Evolutionary conservation across 2,113 vertebrate species (phyloP).

Genomic region (Lepus americanus): DNA sequence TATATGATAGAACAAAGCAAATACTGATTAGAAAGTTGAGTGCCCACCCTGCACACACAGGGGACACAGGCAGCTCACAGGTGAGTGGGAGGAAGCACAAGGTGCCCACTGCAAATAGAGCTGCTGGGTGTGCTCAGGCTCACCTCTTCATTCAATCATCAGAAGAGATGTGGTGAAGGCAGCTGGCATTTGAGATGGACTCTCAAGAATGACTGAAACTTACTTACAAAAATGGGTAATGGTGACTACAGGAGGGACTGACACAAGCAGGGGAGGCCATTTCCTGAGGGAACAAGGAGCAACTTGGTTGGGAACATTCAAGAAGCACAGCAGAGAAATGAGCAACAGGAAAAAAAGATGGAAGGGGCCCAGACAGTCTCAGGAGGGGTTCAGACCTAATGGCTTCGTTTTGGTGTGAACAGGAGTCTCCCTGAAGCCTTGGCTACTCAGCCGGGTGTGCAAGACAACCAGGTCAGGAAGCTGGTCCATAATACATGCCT

Average conservation of each 20-base stretch:
- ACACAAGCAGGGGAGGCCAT: neutral
- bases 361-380: neutral
- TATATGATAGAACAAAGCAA: neutral
- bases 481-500: neutral
- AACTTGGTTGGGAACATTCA: neutral
- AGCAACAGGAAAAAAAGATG: neutral
- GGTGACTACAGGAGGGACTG: neutral
- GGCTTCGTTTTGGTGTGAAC: neutral
- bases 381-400: neutral
- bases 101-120: neutral
- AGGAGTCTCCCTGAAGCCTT: neutral
- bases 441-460: neutral
- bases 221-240: neutral
- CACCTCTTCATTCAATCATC: neutral
- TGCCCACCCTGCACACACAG: neutral
- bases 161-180: neutral
- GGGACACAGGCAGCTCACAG: neutral
- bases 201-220: constrained; percentile 6
- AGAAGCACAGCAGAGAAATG: neutral
- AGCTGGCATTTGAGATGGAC: neutral
- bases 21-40: neutral
- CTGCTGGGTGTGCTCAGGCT: neutral
- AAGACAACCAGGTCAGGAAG: neutral
- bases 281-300: neutral
- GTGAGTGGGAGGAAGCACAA: neutral